A percentile compares a stretch with the other conserved stretches of the same genome.
Conservation (phyloP, 2,888 invertebrate genomes). For the Fissipunctia ypsillon region DNA sequence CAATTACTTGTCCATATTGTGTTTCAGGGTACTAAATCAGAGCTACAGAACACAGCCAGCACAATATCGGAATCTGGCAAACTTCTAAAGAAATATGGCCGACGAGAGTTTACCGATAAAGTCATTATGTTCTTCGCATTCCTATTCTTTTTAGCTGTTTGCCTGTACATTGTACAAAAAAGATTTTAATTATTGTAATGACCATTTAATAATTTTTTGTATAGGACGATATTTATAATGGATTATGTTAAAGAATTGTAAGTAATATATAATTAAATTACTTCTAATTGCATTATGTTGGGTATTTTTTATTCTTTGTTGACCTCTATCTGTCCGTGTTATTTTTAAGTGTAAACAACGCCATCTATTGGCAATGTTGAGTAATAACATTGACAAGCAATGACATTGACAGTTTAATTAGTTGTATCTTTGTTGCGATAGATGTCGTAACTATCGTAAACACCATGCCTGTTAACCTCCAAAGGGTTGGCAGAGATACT, state of each 20-base stretch:
- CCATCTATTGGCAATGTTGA: constrained; percentile 43
- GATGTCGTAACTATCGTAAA: constrained; percentile 32
- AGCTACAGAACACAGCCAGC: constrained; percentile 96
- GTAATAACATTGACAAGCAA: background rate
- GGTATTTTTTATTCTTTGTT: background rate
- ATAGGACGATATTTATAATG: constrained; percentile 63
- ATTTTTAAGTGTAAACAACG: constrained; percentile 8
- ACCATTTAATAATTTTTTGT: constrained; percentile 51
- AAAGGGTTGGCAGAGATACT: constrained; percentile 6
- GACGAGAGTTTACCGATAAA: constrained; percentile 98
- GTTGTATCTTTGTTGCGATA: background rate
- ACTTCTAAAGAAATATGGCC: constrained; percentile 97
- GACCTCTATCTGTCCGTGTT: accelerated
- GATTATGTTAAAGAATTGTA: constrained; percentile 57
- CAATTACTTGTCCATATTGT: background rate
- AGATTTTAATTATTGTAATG: constrained; percentile 91
- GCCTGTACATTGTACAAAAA: constrained; percentile 98
- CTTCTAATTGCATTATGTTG: constrained; percentile 29
- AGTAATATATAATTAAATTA: constrained; percentile 56
- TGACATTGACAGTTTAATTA: background rate
- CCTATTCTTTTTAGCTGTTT: constrained; percentile 96
- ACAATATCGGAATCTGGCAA: constrained; percentile 97
- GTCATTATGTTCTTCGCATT: constrained; percentile 96
- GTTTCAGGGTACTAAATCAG: constrained; percentile 93
- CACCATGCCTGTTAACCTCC: background rate